phyloP scores from a whole-genome alignment of 2,113 vertebrate genomes.

The human region GRCh38 chr9:18953001-18953500 shows the following conservation, averaged over 20 bases:
- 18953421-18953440: neutral
- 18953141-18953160: neutral
- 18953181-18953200: constrained; percentile 11
- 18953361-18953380: constrained; percentile 56
- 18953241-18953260: neutral
- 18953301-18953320: neutral
- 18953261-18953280: neutral
- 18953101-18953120: constrained; percentile 47
- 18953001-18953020: neutral
- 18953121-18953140: constrained; percentile 8
- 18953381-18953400: neutral
- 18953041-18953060: constrained; percentile 33
- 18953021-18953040: neutral
- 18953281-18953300: constrained; percentile 37
- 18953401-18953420: neutral
- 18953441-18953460: neutral
- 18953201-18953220: neutral
- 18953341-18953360: neutral
- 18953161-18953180: neutral
- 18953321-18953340: neutral
- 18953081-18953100: constrained; percentile 40
- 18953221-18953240: constrained; percentile 2
- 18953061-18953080: neutral
- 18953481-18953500: neutral
- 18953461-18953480: neutral